Evolutionary conservation across 2,888 invertebrate species (phyloP).

Genomic region (Cosmopolites sordidus): DNA sequence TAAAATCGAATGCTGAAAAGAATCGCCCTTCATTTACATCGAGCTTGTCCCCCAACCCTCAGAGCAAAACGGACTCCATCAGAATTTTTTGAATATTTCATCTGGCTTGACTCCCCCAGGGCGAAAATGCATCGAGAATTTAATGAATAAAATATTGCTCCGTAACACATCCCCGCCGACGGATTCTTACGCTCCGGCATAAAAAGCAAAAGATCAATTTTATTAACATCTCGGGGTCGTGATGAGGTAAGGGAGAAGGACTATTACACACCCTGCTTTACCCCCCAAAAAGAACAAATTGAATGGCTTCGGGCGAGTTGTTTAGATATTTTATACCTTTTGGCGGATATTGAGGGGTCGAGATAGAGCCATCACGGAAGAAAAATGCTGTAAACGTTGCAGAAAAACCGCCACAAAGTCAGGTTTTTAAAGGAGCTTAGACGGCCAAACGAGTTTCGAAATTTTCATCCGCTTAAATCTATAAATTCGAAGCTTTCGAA

Average conservation of each 20-base stretch:
- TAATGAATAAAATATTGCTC: constrained; percentile 23
- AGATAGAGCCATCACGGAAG: constrained; percentile 7
- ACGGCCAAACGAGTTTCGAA: constrained; percentile 11
- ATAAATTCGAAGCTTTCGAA: constrained; percentile 8
- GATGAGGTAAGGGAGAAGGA: constrained; percentile 2
- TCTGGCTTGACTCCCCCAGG: constrained; percentile 9
- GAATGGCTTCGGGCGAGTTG: constrained; percentile 20
- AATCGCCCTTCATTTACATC: neutral
- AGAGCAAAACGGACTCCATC: neutral
- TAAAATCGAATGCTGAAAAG: neutral
- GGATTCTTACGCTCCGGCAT: constrained; percentile 13
- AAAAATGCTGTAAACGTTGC: constrained; percentile 22
- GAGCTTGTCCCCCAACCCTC: neutral
- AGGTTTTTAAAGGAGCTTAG: constrained; percentile 21
- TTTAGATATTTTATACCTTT: constrained; percentile 26
- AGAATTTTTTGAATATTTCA: constrained; percentile 16
- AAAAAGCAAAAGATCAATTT: constrained; percentile 23
- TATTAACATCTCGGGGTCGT: constrained; percentile 20
- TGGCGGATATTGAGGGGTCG: constrained; percentile 13
- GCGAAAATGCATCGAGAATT: constrained; percentile 18
- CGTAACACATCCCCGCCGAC: constrained; percentile 10
- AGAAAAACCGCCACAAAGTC: constrained; percentile 18
- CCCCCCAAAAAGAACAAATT: constrained; percentile 13
- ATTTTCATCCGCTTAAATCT: constrained; percentile 19
- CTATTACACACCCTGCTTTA: neutral